phyloP scores from a whole-genome alignment of 2,113 vertebrate genomes.

The Dasyornis broadbenti region DNA sequence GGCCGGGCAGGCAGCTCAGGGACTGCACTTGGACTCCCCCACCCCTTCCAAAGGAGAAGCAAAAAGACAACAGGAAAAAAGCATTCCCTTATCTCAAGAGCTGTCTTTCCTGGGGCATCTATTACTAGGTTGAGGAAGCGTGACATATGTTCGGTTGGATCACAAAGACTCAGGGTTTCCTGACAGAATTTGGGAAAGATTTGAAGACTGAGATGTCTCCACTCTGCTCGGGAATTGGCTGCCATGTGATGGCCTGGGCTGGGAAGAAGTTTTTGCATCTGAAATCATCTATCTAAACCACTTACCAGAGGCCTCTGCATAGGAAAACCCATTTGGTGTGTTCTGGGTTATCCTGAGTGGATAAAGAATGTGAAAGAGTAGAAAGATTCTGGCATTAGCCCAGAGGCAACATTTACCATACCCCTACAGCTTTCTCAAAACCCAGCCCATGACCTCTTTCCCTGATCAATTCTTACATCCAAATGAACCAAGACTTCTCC shows the following conservation, averaged over 20 bases:
- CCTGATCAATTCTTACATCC: background rate
- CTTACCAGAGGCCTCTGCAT: background rate
- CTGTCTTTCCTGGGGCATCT: constrained; percentile 14
- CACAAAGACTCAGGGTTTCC: background rate
- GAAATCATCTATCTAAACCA: background rate
- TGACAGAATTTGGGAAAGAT: background rate
- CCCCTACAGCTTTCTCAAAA: background rate
- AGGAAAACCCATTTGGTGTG: background rate
- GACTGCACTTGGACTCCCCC: background rate
- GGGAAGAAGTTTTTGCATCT: background rate
- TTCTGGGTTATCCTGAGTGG: background rate
- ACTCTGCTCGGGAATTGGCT: rapidly evolving
- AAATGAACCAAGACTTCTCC: background rate
- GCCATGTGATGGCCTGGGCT: background rate
- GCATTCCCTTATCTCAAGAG: background rate
- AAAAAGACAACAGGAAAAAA: background rate
- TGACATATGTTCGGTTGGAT: background rate
- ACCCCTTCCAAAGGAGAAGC: background rate
- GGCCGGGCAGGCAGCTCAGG: rapidly evolving
- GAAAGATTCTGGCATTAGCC: background rate
- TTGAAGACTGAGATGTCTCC: background rate
- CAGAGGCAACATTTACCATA: background rate
- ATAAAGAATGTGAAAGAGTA: background rate
- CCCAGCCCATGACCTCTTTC: background rate
- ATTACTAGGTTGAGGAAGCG: constrained; percentile 29